Evolutionary conservation across 2,797 vertebrate genomes (phyloP).

Genomic region (Macropodus opercularis): DNA sequence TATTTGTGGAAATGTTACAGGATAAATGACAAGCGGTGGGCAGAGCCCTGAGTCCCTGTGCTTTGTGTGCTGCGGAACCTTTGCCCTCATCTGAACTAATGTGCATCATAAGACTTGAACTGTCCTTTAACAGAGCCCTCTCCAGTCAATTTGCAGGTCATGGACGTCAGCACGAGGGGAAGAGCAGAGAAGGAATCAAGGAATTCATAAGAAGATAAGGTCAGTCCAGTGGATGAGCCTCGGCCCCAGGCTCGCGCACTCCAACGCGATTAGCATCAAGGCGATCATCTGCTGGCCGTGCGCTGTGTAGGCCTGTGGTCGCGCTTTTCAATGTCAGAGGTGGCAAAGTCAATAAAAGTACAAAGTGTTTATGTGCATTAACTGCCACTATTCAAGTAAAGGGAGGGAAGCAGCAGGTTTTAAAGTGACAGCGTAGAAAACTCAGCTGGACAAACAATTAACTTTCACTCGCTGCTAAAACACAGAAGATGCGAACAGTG

Average conservation of each 20-base stretch:
- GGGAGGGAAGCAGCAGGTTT: no score
- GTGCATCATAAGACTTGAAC: slow-evolving; percentile 5
- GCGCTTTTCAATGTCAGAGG: not conserved
- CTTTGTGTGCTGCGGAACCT: not conserved
- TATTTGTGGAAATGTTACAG: no score
- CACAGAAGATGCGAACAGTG: no score
- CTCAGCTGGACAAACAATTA: no score
- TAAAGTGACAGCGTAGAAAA: no score
- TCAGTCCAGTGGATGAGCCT: slow-evolving; percentile 13
- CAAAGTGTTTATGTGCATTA: not conserved
- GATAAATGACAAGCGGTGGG: no score
- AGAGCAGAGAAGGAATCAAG: slow-evolving; percentile 3
- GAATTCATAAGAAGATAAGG: slow-evolving; percentile 13
- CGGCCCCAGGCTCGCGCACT: slow-evolving; percentile 25
- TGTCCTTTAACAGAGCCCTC: slow-evolving; percentile 13
- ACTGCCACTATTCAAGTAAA: not conserved
- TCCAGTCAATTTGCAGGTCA: slow-evolving; percentile 23
- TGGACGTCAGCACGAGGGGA: slow-evolving; percentile 3
- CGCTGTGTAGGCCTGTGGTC: slow-evolving; percentile 9
- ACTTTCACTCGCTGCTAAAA: no score
- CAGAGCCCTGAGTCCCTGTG: no score
- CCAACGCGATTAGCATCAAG: slow-evolving; percentile 52
- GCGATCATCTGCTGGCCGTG: slow-evolving; percentile 22
- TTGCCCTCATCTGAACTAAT: not conserved
- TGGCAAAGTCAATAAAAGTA: slow-evolving; percentile 1